phyloP scores from a whole-genome alignment of 2,113 vertebrate species.

The Aptenodytes forsteri region DNA sequence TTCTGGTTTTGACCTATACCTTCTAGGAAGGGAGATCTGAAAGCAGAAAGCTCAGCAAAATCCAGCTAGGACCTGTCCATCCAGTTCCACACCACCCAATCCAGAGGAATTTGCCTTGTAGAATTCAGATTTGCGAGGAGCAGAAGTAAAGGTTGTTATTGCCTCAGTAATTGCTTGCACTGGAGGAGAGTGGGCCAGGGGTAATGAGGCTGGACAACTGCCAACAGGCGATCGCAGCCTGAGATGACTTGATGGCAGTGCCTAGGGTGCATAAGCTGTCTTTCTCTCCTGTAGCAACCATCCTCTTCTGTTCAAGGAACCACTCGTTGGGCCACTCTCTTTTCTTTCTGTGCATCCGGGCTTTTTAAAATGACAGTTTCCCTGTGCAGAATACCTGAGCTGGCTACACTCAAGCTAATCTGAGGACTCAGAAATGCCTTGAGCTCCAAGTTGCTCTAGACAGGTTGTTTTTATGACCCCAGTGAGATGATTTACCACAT shows the following conservation, averaged over 20 bases:
- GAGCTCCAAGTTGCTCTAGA: not conserved
- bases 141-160: not conserved
- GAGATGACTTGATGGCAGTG: not conserved
- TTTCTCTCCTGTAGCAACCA: not conserved
- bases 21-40: slow-evolving; percentile 5
- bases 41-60: slow-evolving; percentile 36
- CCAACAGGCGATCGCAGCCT: not conserved
- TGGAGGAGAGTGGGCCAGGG: not conserved
- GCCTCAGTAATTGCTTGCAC: not conserved
- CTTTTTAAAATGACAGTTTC: not conserved
- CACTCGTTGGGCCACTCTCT: not conserved
- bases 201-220: not conserved
- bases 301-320: not conserved
- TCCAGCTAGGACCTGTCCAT: not conserved
- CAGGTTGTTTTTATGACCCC: not conserved
- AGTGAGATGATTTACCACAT: not conserved
- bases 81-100: not conserved
- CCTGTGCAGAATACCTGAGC: not conserved
- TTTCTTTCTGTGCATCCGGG: not conserved
- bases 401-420: not conserved
- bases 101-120: not conserved
- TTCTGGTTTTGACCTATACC: not conserved
- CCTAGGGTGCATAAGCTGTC: not conserved
- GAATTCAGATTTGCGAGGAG: not conserved
- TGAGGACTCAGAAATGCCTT: not conserved